Conservation (phyloP, 2,888 invertebrate species). For the Cephus nigrinus region DNA sequence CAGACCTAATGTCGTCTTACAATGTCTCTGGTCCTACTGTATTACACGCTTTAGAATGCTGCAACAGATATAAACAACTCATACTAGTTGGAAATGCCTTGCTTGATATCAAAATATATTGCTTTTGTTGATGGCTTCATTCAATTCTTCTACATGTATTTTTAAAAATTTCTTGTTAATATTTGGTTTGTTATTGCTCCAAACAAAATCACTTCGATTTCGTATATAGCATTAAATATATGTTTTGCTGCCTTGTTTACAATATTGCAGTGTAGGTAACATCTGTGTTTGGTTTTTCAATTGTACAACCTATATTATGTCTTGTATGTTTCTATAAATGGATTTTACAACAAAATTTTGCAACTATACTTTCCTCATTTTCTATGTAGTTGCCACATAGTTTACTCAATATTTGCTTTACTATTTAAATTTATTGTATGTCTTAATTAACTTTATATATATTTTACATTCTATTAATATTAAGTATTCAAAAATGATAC, state of each 20-base stretch:
- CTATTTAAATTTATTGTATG: background rate
- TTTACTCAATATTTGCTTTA: background rate
- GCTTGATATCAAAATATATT: background rate
- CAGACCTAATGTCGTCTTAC: background rate
- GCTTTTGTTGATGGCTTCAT: background rate
- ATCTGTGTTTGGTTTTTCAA: background rate
- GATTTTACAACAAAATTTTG: background rate
- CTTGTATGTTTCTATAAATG: background rate
- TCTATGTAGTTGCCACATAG: background rate
- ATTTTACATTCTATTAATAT: background rate
- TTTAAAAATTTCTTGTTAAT: background rate
- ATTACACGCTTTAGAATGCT: background rate
- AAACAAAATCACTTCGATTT: background rate
- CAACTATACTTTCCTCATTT: background rate
- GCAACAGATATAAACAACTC: background rate
- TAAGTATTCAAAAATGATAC: background rate
- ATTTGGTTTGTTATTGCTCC: background rate
- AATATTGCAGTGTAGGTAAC: background rate
- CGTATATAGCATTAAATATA: background rate
- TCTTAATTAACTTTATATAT: background rate
- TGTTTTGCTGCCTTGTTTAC: background rate
- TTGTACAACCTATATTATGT: background rate
- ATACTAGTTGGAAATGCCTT: background rate
- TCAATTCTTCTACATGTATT: background rate
- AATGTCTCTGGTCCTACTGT: background rate